Percentiles rank a stretch among this genome's conserved stretches.
Conservation (phyloP, 2,113 vertebrate genomes). For the Eudyptes chrysolophus region DNA sequence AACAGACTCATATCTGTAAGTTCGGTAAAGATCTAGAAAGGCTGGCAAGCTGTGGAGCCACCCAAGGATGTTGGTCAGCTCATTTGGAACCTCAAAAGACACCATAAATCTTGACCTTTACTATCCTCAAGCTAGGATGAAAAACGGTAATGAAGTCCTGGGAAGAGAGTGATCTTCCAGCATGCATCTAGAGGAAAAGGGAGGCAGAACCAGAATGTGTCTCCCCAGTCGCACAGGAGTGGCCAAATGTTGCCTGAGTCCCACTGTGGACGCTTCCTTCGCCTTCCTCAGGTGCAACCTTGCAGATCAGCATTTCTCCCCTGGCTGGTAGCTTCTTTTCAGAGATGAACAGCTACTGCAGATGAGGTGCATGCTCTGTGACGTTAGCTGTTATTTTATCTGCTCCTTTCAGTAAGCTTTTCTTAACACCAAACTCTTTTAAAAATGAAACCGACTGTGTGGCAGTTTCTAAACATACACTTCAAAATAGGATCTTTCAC, state of each 20-base stretch:
- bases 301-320: neutral
- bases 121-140: neutral
- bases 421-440: neutral
- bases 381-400: neutral
- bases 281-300: neutral
- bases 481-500: neutral
- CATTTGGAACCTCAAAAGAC: neutral
- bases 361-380: neutral
- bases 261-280: no score
- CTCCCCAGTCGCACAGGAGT: neutral
- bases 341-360: neutral
- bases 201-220: neutral
- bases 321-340: neutral
- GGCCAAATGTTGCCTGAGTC: neutral
- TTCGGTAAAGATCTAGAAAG: neutral
- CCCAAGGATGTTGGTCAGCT: neutral
- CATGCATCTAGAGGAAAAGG: neutral
- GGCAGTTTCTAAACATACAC: neutral
- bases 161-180: neutral
- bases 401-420: neutral
- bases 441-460: neutral
- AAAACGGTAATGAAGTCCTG: neutral
- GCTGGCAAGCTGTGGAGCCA: neutral
- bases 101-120: neutral
- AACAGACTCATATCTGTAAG: neutral